Evolutionary conservation across 2,888 invertebrate species (phyloP).

Genomic region (Cosmopolites sordidus): DNA sequence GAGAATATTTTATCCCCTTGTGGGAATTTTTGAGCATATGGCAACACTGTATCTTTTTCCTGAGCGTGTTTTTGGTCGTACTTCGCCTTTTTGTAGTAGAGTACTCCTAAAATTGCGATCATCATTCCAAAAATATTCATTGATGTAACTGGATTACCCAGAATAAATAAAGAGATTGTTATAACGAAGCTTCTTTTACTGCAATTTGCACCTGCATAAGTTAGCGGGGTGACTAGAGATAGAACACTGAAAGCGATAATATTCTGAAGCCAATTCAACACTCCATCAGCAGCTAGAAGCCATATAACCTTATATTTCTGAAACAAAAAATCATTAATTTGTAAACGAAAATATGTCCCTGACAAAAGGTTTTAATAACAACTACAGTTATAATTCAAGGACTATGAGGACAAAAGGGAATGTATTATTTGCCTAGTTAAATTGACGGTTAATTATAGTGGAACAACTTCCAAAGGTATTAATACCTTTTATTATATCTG

Average conservation of each 20-base stretch:
- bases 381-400: constrained; percentile 38
- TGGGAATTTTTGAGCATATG: constrained; percentile 48
- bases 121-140: constrained; percentile 87
- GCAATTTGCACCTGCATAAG: constrained; percentile 93
- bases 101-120: constrained; percentile 82
- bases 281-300: constrained; percentile 72
- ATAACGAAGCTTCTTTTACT: constrained; percentile 93
- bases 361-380: constrained; percentile 38
- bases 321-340: too few relatives aligned
- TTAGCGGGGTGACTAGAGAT: constrained; percentile 85
- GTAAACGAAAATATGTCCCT: too few relatives aligned
- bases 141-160: constrained; percentile 88
- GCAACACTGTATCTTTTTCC: constrained; percentile 54
- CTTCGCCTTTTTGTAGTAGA: constrained; percentile 86
- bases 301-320: constrained; percentile 57
- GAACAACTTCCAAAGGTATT: too few relatives aligned
- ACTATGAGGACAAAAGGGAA: constrained; percentile 39
- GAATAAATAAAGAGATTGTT: constrained; percentile 75
- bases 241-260: constrained; percentile 91
- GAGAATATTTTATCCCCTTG: constrained; percentile 52
- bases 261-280: constrained; percentile 91
- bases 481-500: too few relatives aligned
- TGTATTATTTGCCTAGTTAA: constrained; percentile 38
- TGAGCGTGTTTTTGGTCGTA: constrained; percentile 59
- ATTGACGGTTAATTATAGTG: too few relatives aligned